phyloP scores from a whole-genome alignment of 2,113 vertebrate genomes.

The Willisornis vidua region DNA sequence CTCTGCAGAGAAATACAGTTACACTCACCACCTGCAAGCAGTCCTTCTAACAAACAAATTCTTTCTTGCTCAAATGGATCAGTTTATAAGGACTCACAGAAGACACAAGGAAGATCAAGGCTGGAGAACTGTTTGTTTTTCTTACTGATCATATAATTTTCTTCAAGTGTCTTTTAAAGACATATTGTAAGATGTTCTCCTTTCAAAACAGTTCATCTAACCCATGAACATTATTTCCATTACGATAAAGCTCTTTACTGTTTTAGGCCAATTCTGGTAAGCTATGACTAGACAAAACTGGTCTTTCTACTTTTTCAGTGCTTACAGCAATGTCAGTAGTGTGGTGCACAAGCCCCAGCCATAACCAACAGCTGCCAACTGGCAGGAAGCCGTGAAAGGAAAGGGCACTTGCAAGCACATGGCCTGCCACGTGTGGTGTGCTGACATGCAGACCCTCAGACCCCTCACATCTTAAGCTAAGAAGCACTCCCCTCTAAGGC shows the following conservation, averaged over 20 bases:
- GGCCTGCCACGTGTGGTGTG: not conserved
- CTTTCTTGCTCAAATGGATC: not conserved
- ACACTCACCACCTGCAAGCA: not conserved
- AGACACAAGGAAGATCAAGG: not conserved
- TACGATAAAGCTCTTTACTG: not conserved
- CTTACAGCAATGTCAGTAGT: accelerated
- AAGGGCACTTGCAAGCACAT: not conserved
- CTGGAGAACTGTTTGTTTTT: not conserved
- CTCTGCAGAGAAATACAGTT: not conserved
- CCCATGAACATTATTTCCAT: not conserved
- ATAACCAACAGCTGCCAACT: not conserved
- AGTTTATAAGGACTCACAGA: not conserved
- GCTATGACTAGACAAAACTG: not conserved
- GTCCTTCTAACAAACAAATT: not conserved
- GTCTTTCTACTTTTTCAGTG: not conserved
- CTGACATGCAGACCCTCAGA: not conserved
- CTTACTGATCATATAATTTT: not conserved
- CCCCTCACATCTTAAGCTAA: not conserved
- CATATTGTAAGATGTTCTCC: not conserved
- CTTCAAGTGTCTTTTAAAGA: not conserved
- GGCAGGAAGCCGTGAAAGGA: not conserved
- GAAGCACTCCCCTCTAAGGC: not conserved
- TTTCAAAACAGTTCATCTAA: not conserved
- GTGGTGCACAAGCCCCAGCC: not conserved
- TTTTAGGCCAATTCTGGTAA: not conserved